Evolutionary conservation across 2,888 invertebrate genomes (phyloP).

Genomic region (Rhopalosiphum nymphaeae): DNA sequence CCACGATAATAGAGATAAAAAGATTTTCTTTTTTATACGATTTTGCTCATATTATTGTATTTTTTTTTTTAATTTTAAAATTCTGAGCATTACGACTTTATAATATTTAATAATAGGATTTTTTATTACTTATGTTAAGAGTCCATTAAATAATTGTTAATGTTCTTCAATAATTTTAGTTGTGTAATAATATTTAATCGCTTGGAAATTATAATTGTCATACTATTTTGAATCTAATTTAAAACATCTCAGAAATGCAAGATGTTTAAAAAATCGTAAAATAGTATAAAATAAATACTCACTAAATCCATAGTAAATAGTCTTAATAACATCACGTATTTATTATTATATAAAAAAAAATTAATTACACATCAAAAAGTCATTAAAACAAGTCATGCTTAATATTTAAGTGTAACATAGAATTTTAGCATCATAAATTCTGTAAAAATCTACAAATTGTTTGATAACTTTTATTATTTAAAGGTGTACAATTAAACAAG

Average conservation of each 20-base stretch:
- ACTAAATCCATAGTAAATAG: not conserved
- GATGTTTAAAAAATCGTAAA: not conserved
- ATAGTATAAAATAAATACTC: not conserved
- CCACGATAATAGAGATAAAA: not conserved
- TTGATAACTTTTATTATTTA: not conserved
- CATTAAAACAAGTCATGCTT: not conserved
- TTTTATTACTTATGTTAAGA: not conserved
- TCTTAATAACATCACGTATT: not conserved
- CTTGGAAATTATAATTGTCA: constrained; percentile 8
- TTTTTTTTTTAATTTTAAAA: constrained; percentile 8
- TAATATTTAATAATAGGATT: not conserved
- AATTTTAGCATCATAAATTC: not conserved
- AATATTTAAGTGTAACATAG: not conserved
- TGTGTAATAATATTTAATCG: constrained; percentile 25
- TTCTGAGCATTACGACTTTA: not conserved
- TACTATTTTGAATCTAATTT: not conserved
- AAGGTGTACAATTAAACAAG: not conserved
- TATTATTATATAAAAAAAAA: not conserved
- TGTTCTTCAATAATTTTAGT: not conserved
- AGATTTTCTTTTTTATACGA: not conserved
- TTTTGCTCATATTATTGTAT: not conserved
- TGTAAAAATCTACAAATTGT: not conserved
- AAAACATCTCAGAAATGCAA: not conserved
- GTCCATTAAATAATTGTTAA: constrained; percentile 10
- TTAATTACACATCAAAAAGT: not conserved